Percentiles rank a stretch among this genome's conserved stretches.
phyloP scores from a whole-genome alignment of 1,140 invertebrate genomes.

The Zaprionus lachaisei region DNA sequence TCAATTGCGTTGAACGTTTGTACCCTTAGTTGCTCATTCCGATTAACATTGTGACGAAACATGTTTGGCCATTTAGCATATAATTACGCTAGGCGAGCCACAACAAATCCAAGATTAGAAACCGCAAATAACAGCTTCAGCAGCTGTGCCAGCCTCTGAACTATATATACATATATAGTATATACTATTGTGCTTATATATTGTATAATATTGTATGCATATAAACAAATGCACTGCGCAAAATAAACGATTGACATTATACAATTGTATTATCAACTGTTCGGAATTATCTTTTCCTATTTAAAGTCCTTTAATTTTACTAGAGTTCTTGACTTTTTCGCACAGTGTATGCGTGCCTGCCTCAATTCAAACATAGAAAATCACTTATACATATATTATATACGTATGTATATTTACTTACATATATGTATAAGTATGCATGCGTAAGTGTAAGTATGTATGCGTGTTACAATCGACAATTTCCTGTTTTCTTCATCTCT shows the following conservation, averaged over 20 bases:
- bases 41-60: conserved; percentile 40
- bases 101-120: conserved; percentile 42
- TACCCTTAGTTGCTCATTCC: conserved; percentile 13
- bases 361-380: background rate
- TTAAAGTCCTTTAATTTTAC: no score
- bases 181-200: background rate
- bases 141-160: conserved; percentile 6
- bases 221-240: background rate
- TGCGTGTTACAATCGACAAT: conserved; percentile 1
- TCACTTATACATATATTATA: background rate
- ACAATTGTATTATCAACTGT: no score
- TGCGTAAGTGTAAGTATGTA: background rate
- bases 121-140: conserved; percentile 22
- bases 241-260: background rate
- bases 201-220: background rate
- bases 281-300: no score
- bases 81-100: conserved; percentile 31
- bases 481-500: conserved; percentile 37
- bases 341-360: background rate
- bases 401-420: conserved; percentile 1
- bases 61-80: conserved; percentile 50
- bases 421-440: background rate
- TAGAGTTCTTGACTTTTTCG: background rate
- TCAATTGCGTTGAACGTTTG: conserved; percentile 41
- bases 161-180: conserved; percentile 1